Conservation (phyloP, 2,797 vertebrate species). For the Acanthornis magna region DNA sequence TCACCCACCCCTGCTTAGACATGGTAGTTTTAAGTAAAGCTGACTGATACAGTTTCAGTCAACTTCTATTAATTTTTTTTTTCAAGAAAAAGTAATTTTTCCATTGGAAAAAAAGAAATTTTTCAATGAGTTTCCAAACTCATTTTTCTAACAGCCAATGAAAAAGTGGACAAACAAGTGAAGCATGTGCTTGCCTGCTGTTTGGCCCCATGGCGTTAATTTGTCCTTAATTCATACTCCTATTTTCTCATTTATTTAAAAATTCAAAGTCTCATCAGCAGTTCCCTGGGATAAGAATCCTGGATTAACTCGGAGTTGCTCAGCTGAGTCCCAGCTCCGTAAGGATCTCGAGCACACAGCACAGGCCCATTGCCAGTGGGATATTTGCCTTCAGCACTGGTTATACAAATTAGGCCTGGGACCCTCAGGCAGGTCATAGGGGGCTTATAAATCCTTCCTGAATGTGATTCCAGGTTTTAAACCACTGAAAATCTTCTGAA, state of each 20-base stretch:
- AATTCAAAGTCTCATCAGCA: fast-evolving
- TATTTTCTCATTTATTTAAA: not conserved
- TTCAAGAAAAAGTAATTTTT: not conserved
- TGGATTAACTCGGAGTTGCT: not conserved
- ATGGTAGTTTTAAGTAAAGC: not conserved
- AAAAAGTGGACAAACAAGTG: not conserved
- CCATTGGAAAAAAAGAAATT: not conserved
- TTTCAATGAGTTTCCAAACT: not conserved
- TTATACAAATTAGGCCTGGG: no score
- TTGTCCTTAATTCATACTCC: not conserved
- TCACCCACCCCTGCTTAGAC: not conserved
- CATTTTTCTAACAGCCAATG: not conserved
- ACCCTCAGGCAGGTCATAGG: fast-evolving
- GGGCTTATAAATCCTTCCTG: not conserved
- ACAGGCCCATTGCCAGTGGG: not conserved
- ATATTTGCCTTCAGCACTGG: not conserved
- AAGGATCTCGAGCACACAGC: not conserved
- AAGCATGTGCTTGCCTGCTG: fast-evolving
- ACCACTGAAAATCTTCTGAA: not conserved
- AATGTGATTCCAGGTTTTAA: not conserved
- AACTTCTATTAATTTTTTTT: not conserved
- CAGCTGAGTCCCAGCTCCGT: not conserved
- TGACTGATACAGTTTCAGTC: not conserved
- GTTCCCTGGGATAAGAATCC: not conserved
- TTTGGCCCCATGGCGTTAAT: not conserved